phyloP scores from a whole-genome alignment of 2,113 vertebrate genomes.

The Coturnix japonica region DNA sequence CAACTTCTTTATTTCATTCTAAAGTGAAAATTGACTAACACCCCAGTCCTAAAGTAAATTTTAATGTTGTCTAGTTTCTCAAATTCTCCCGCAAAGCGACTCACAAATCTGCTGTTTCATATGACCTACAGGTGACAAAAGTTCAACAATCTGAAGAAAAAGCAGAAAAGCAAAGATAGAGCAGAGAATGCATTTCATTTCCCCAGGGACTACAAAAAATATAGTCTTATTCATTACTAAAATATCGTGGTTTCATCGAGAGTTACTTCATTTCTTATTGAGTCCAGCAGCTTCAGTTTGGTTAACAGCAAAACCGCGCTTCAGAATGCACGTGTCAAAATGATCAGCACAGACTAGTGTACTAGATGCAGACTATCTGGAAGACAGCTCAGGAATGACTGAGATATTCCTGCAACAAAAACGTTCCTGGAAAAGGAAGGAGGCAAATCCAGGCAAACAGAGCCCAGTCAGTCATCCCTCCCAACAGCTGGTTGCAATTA shows the following conservation, averaged over 20 bases:
- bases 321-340: not conserved
- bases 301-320: not conserved
- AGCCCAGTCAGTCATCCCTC: not conserved
- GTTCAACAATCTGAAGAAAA: not conserved
- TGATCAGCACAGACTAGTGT: not conserved
- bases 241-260: not conserved
- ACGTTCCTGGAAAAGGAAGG: conserved; percentile 14
- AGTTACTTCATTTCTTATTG: not conserved
- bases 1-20: not conserved
- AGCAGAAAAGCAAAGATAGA: not conserved
- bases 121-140: not conserved
- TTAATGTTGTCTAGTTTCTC: not conserved
- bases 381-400: conserved; percentile 38
- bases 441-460: conserved; percentile 3
- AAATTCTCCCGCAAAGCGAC: not conserved
- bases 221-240: not conserved
- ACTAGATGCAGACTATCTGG: not conserved
- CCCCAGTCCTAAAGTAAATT: not conserved
- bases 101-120: not conserved
- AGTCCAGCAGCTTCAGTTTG: not conserved
- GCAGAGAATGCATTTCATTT: not conserved
- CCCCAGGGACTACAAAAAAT: not conserved
- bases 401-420: conserved; percentile 18
- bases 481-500: conserved; percentile 50
- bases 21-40: conserved; percentile 1